Evolutionary conservation across 2,113 vertebrate species (phyloP).

Genomic region (Albula goreensis): DNA sequence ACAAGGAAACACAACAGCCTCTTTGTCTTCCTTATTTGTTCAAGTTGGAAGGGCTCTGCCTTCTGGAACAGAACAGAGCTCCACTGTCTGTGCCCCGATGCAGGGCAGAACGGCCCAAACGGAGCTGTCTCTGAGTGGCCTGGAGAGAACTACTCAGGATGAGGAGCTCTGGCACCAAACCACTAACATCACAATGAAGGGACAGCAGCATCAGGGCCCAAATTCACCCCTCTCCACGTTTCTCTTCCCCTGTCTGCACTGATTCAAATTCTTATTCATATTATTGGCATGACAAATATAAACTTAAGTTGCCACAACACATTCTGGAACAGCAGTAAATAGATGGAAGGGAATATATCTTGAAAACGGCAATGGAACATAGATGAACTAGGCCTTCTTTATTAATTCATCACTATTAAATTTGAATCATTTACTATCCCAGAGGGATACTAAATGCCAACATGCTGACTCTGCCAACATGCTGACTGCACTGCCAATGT

Average conservation of each 20-base stretch:
- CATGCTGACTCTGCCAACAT: no score
- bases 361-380: not conserved
- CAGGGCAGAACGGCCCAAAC: not conserved
- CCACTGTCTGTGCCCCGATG: constrained; percentile 2
- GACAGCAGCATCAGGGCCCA: not conserved
- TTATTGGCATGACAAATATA: not conserved
- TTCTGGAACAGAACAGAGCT: not conserved
- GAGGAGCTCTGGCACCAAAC: not conserved
- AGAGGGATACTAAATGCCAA: no score
- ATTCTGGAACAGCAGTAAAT: not conserved
- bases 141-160: not conserved
- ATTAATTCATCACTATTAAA: no score
- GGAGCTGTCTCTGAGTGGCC: not conserved
- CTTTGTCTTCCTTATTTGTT: not conserved
- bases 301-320: not conserved
- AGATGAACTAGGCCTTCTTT: no score
- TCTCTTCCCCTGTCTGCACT: no score
- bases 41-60: not conserved
- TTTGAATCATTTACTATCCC: no score
- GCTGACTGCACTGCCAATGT: no score
- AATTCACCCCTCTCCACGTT: not conserved
- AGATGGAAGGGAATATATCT: not conserved
- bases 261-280: not conserved
- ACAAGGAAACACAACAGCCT: not conserved
- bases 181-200: not conserved